phyloP scores from a whole-genome alignment of 2,888 invertebrate genomes.

The Rhagophthalmus giganteus region DNA sequence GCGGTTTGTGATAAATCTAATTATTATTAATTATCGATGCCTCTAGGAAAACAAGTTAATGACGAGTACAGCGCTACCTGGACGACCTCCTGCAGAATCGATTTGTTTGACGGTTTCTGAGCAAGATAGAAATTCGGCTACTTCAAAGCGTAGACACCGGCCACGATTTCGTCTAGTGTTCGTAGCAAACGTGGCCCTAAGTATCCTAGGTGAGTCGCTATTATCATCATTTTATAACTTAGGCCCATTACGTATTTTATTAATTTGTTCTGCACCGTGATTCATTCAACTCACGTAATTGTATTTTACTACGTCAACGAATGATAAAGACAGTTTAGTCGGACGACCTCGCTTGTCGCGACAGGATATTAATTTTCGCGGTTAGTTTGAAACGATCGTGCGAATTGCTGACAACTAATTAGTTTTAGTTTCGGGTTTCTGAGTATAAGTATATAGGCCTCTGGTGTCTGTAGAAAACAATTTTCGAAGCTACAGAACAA shows the following conservation, averaged over 20 bases:
- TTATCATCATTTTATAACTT: no score
- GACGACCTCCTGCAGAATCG: constrained; percentile 32
- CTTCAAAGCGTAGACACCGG: constrained; percentile 29
- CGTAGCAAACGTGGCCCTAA: constrained; percentile 37
- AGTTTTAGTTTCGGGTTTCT: constrained; percentile 11
- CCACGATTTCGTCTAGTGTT: constrained; percentile 35
- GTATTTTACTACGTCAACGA: constrained; percentile 6
- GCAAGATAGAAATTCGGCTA: constrained; percentile 33
- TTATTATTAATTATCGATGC: constrained; percentile 4
- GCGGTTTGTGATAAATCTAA: no score
- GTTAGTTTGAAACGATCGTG: constrained; percentile 11
- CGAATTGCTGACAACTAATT: constrained; percentile 4
- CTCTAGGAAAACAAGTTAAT: constrained; percentile 51
- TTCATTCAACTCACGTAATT: constrained; percentile 3
- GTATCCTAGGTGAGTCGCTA: constrained; percentile 41
- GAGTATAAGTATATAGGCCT: no score
- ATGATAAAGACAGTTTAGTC: constrained; percentile 11
- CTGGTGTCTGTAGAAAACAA: no score
- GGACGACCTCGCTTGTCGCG: constrained; percentile 8
- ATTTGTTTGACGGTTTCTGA: constrained; percentile 33
- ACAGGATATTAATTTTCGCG: constrained; percentile 13
- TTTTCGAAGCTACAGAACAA: no score
- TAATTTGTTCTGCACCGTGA: no score
- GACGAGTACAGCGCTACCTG: constrained; percentile 45
- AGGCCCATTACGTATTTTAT: no score